phyloP scores from a whole-genome alignment of 2,113 vertebrate species.

The Peromyscus californicus region DNA sequence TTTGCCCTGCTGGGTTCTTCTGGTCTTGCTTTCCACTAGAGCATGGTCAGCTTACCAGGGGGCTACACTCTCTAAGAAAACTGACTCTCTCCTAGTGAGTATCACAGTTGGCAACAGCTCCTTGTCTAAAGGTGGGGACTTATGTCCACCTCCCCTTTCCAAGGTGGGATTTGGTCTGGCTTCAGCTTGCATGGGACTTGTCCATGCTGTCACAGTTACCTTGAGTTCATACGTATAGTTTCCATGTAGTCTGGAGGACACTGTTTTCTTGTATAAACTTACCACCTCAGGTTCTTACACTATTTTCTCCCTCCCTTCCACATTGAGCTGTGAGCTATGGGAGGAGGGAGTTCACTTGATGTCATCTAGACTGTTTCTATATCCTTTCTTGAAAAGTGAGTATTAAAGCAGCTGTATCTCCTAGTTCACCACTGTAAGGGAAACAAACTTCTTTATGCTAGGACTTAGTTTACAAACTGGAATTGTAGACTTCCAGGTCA shows the following conservation, averaged over 20 bases:
- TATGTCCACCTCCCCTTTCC: too few species aligned
- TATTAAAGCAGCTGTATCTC: background rate
- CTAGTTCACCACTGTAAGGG: background rate
- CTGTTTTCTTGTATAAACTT: background rate
- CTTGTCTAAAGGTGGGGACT: too few species aligned
- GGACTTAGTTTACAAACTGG: background rate
- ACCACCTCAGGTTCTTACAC: background rate
- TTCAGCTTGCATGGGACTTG: background rate
- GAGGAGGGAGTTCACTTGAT: background rate
- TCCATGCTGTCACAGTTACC: background rate
- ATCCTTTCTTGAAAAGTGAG: background rate
- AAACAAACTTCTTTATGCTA: background rate
- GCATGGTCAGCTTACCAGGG: too few species aligned
- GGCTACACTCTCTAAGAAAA: too few species aligned
- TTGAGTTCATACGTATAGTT: background rate
- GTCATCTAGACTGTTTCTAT: too few species aligned
- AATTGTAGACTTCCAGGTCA: background rate
- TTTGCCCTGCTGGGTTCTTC: background rate
- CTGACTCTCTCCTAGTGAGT: too few species aligned
- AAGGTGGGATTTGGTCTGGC: background rate
- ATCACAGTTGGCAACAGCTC: too few species aligned
- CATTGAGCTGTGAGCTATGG: background rate
- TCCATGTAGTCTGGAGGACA: background rate
- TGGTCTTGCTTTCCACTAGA: background rate
- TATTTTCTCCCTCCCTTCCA: background rate